A percentile compares a stretch with the other conserved stretches of the same genome.
Evolutionary conservation across 2,113 vertebrate species (phyloP).

Genomic region (Platichthys stellatus): DNA sequence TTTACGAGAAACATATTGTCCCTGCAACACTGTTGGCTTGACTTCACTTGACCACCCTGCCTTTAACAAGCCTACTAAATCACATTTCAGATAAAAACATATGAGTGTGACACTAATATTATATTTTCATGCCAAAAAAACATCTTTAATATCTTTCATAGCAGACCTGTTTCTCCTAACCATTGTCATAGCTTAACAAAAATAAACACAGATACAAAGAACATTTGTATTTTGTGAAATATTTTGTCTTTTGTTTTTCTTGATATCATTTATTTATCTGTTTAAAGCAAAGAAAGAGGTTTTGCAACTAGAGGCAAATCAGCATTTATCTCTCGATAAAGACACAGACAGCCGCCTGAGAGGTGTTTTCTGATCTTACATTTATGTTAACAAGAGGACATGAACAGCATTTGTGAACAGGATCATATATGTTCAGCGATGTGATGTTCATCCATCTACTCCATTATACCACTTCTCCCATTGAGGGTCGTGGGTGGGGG

Average conservation of each 20-base stretch:
- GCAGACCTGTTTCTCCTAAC: neutral
- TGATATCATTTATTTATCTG: neutral
- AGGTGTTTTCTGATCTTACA: too few species aligned
- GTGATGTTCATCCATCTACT: too few species aligned
- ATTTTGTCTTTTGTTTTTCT: neutral
- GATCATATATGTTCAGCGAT: too few species aligned
- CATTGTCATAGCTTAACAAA: neutral
- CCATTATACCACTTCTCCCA: too few species aligned
- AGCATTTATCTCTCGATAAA: too few species aligned
- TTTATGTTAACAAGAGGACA: too few species aligned
- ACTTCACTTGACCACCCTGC: constrained; percentile 55
- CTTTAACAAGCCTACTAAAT: constrained; percentile 52
- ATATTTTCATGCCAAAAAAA: neutral
- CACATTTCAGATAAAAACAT: constrained; percentile 47
- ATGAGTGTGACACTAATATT: neutral
- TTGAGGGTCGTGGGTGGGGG: too few species aligned
- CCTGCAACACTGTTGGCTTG: constrained; percentile 51
- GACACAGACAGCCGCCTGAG: too few species aligned
- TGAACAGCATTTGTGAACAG: too few species aligned
- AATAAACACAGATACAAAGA: neutral
- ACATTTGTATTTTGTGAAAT: neutral
- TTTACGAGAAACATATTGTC: constrained; percentile 56
- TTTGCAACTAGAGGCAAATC: too few species aligned
- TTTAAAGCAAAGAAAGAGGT: too few species aligned
- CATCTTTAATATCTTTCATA: neutral